A percentile compares a stretch with the other conserved stretches of the same genome.
phyloP scores from a whole-genome alignment of 2,113 vertebrate genomes.

The Myiopsitta monachus region DNA sequence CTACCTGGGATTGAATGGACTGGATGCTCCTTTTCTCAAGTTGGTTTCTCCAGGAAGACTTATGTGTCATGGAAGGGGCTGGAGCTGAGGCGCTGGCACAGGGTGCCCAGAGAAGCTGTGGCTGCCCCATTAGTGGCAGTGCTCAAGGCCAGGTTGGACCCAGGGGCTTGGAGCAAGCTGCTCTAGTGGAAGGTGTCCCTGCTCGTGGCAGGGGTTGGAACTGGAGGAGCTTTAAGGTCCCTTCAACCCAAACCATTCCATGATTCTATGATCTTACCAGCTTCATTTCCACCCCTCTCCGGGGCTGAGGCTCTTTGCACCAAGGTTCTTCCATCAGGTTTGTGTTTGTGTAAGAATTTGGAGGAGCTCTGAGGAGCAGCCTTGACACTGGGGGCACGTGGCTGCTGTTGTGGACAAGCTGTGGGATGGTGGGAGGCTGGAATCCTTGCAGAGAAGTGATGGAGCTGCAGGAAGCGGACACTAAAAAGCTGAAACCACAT shows the following conservation, averaged over 20 bases:
- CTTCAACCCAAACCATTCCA: background rate
- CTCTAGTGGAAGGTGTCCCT: background rate
- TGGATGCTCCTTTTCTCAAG: too few relatives aligned
- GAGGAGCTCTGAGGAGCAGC: background rate
- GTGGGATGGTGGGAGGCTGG: background rate
- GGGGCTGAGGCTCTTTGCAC: background rate
- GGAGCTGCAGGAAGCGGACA: background rate
- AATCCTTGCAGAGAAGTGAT: too few relatives aligned
- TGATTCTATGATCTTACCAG: background rate
- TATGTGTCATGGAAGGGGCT: background rate
- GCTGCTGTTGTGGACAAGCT: too few relatives aligned
- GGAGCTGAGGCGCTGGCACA: background rate
- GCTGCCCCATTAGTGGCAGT: background rate
- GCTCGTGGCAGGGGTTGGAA: rapidly evolving
- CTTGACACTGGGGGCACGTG: background rate
- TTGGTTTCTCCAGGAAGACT: background rate
- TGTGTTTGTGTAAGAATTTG: background rate
- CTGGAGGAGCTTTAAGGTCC: background rate
- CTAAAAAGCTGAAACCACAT: background rate
- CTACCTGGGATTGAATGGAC: background rate
- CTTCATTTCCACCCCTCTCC: background rate
- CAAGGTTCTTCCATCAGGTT: background rate
- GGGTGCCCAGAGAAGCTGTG: background rate
- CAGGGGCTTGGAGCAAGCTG: too few relatives aligned
- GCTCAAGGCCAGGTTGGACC: too few relatives aligned